Conservation (phyloP, 2,888 invertebrate genomes). For the Protodeltote pygarga region DNA sequence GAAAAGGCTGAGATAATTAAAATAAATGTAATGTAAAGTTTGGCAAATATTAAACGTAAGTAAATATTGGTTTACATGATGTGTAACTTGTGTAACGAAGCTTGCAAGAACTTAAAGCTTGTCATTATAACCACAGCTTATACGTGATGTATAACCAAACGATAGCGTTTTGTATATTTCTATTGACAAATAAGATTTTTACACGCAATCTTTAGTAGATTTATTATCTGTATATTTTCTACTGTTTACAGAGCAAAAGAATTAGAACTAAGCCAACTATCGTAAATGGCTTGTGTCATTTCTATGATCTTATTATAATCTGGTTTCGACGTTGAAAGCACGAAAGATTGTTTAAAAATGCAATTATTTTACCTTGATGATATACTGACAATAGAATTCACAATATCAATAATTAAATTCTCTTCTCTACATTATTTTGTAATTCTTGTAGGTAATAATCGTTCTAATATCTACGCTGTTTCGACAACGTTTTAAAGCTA, state of each 20-base stretch:
- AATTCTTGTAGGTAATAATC: too few species aligned
- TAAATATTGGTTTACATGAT: slow-evolving; percentile 63
- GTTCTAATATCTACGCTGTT: too few species aligned
- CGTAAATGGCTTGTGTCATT: slow-evolving; percentile 23
- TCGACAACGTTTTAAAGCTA: slow-evolving; percentile 12
- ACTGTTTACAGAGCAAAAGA: slow-evolving; percentile 63
- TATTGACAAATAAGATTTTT: slow-evolving; percentile 77
- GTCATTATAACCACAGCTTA: slow-evolving; percentile 55
- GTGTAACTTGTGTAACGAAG: slow-evolving; percentile 53
- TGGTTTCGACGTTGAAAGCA: slow-evolving; percentile 44
- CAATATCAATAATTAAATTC: too few species aligned
- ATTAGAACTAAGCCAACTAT: slow-evolving; percentile 43
- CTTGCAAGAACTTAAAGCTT: slow-evolving; percentile 39
- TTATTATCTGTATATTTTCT: slow-evolving; percentile 79
- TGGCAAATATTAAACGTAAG: slow-evolving; percentile 75
- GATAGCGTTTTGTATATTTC: slow-evolving; percentile 84
- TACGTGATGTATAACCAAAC: slow-evolving; percentile 75
- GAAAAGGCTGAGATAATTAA: slow-evolving; percentile 85
- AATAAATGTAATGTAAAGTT: slow-evolving; percentile 78
- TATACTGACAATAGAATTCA: too few species aligned
- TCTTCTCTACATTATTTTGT: slow-evolving; percentile 4
- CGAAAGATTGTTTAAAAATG: slow-evolving; percentile 6
- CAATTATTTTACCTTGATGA: slow-evolving; percentile 34
- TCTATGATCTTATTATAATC: slow-evolving; percentile 23
- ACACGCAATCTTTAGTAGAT: slow-evolving; percentile 75